A percentile compares a stretch with the other conserved stretches of the same genome.
Evolutionary conservation across 2,113 vertebrate genomes (phyloP).

Genomic region (Syrrhaptes paradoxus): DNA sequence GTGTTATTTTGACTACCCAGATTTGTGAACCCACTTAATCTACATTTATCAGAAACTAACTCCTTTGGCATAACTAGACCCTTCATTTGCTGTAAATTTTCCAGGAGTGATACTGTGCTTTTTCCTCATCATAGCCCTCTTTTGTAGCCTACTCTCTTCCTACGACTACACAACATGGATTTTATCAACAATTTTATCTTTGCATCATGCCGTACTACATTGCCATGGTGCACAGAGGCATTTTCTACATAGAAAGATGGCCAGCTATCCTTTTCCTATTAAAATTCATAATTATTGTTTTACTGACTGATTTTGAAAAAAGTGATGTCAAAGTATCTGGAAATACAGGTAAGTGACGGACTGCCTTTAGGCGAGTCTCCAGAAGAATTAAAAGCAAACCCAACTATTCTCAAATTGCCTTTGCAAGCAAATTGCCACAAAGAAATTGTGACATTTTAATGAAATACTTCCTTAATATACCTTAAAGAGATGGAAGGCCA

Average conservation of each 20-base stretch:
- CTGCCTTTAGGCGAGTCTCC: neutral
- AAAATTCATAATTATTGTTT: neutral
- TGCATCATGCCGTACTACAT: too few species aligned
- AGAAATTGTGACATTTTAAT: neutral
- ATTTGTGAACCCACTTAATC: neutral
- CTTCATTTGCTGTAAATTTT: neutral
- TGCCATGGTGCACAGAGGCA: neutral
- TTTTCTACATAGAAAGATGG: neutral
- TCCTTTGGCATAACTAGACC: neutral
- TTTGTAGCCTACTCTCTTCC: neutral
- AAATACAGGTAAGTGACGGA: neutral
- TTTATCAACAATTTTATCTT: neutral
- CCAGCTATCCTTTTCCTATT: neutral
- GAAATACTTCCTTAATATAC: neutral
- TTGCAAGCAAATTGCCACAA: neutral
- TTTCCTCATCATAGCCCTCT: neutral
- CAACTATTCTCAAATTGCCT: neutral
- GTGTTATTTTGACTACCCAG: neutral
- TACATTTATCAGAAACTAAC: neutral
- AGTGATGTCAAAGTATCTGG: neutral
- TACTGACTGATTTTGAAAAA: neutral
- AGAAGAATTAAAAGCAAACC: neutral
- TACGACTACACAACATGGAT: fast-evolving
- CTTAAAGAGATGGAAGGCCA: neutral
- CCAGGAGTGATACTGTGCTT: neutral